Evolutionary conservation across 2,797 vertebrate genomes (phyloP).

Genomic region (Eurystomus glaucurus): DNA sequence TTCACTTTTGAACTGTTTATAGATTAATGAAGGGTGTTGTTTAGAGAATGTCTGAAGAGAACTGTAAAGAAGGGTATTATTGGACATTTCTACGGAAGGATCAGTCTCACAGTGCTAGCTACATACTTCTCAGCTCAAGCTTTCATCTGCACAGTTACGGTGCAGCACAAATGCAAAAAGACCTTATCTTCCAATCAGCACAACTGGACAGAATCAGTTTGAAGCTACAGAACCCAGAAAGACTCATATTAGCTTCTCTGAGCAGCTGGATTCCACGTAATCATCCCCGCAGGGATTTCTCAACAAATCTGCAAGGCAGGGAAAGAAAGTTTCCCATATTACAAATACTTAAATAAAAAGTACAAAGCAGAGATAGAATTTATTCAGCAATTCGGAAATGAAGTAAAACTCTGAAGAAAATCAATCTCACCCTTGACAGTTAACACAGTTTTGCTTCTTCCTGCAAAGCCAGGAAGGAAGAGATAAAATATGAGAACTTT

Average conservation of each 20-base stretch:
- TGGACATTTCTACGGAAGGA: background rate
- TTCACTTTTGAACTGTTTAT: background rate
- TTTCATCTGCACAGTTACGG: background rate
- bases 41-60: background rate
- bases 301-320: background rate
- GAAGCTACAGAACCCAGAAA: background rate
- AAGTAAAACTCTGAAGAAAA: slow-evolving; percentile 2
- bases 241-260: background rate
- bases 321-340: background rate
- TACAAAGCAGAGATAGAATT: background rate
- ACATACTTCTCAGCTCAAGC: background rate
- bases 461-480: slow-evolving; percentile 11
- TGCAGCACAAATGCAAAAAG: background rate
- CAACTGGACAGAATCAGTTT: background rate
- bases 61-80: background rate
- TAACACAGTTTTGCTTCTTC: background rate
- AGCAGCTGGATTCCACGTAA: background rate
- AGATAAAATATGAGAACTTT: slow-evolving; percentile 24
- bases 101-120: background rate
- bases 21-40: background rate
- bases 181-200: background rate
- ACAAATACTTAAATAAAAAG: slow-evolving; percentile 8
- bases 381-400: background rate
- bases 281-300: background rate
- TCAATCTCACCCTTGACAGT: background rate